A percentile compares a stretch with the other conserved stretches of the same genome.
These are phyloP conservation scores for Chelonia mydas DNA, from an alignment of 2,797 vertebrate species.

Conservation along the genomic window DNA sequence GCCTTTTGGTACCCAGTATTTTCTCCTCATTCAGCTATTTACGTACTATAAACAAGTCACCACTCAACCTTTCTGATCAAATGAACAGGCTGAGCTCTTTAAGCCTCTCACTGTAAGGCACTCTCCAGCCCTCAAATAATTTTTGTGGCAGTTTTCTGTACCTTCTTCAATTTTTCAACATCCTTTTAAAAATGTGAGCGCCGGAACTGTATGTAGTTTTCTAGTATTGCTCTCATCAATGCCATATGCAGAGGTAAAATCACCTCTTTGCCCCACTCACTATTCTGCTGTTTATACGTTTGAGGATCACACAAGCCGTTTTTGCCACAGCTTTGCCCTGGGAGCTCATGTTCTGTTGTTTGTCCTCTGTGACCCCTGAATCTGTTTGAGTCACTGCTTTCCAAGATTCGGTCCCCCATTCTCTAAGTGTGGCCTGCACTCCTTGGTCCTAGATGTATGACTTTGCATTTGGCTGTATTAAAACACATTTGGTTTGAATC, in stretches of 20 bases:
- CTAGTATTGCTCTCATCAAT: neutral
- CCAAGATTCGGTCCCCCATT: neutral
- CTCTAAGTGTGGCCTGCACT: neutral
- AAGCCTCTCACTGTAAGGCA: neutral
- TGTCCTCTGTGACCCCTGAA: neutral
- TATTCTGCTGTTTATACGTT: neutral
- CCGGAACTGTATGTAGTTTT: neutral
- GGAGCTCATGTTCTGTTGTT: neutral
- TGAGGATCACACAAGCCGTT: neutral
- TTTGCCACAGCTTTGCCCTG: neutral
- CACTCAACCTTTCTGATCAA: neutral
- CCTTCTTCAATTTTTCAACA: neutral
- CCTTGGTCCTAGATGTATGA: neutral
- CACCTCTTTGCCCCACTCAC: neutral
- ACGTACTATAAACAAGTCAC: neutral
- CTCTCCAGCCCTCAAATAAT: neutral
- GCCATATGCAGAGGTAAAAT: neutral
- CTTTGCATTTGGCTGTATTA: neutral
- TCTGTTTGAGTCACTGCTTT: neutral
- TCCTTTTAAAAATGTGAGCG: neutral
- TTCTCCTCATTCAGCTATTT: neutral
- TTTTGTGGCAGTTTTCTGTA: neutral
- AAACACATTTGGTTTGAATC: neutral
- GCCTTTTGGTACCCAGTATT: neutral
- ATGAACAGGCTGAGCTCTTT: neutral